These are phyloP conservation scores for Andrena camellia DNA, from an alignment of 2,888 invertebrate genomes.

Conservation along the genomic window DNA sequence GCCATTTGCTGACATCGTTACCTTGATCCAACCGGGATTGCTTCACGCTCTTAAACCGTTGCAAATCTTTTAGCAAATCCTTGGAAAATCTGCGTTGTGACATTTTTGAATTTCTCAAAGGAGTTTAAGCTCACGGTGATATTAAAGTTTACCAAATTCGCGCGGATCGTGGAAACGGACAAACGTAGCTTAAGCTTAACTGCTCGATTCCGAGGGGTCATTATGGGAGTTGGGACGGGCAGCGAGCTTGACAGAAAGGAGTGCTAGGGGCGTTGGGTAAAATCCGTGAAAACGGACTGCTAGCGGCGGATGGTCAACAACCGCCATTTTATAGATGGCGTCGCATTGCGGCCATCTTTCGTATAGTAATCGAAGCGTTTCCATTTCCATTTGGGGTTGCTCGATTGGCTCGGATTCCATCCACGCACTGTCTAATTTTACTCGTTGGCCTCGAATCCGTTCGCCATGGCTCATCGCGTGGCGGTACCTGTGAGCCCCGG, in stretches of 20 bases:
- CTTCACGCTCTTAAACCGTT: neutral
- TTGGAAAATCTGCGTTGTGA: no score
- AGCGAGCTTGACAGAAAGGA: neutral
- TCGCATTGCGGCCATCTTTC: slow-evolving; percentile 78
- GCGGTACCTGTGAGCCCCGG: slow-evolving; percentile 57
- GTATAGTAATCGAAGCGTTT: slow-evolving; percentile 59
- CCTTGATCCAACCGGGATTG: neutral
- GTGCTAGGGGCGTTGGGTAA: neutral
- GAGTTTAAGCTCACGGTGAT: neutral
- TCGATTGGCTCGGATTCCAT: slow-evolving; percentile 69
- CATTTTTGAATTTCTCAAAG: no score
- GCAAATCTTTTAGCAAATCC: no score
- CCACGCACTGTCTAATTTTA: slow-evolving; percentile 72
- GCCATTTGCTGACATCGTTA: neutral
- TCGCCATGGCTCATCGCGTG: slow-evolving; percentile 59
- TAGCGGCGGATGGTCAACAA: slow-evolving; percentile 38
- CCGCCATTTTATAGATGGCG: slow-evolving; percentile 76
- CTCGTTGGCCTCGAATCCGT: slow-evolving; percentile 68
- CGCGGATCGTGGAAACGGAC: neutral
- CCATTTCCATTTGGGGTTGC: slow-evolving; percentile 70
- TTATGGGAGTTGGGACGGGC: slow-evolving; percentile 10
- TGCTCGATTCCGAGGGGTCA: neutral
- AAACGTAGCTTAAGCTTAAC: neutral
- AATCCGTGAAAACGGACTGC: slow-evolving; percentile 10
- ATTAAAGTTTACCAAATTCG: neutral